Percentiles rank a stretch among this genome's conserved stretches.
Evolutionary conservation across 64 coral and sea anemone species (phyloP).

Genomic region (Dendronephthya gigantea): DNA sequence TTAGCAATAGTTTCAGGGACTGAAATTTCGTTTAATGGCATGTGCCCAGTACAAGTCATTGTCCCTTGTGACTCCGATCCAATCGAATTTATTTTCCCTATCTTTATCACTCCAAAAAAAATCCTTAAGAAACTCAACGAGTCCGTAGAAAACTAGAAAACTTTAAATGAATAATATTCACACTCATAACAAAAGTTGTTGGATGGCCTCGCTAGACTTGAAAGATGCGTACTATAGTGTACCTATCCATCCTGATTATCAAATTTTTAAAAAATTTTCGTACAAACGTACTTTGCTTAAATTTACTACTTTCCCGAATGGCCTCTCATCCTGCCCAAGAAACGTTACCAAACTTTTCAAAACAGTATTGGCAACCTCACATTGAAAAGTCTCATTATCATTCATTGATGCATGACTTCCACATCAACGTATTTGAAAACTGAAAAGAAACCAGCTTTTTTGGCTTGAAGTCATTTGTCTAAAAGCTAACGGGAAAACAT

Average conservation of each 20-base stretch:
- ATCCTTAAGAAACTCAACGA: background rate
- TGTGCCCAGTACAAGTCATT: too few species aligned
- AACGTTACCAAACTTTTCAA: background rate
- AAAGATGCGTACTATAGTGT: too few species aligned
- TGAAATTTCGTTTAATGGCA: background rate
- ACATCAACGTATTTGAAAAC: conserved; percentile 57
- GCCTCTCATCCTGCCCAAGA: too few species aligned
- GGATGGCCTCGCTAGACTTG: background rate
- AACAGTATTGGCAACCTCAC: background rate
- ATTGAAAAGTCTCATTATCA: background rate
- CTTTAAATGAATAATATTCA: too few species aligned
- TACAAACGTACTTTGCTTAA: background rate
- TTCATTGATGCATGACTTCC: too few species aligned
- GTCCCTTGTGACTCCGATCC: background rate
- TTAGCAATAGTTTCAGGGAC: background rate
- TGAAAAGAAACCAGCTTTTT: conserved; percentile 28
- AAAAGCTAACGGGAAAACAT: background rate
- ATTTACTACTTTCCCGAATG: background rate
- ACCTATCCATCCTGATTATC: background rate
- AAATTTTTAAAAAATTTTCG: background rate
- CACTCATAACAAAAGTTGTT: conserved; percentile 1
- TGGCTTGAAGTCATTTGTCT: conserved; percentile 23
- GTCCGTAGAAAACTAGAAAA: background rate
- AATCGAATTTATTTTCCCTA: background rate
- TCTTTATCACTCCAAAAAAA: background rate